Base-by-base conservation (phyloP, 2,888 invertebrate species). In the Aleiodes alternator region DNA sequence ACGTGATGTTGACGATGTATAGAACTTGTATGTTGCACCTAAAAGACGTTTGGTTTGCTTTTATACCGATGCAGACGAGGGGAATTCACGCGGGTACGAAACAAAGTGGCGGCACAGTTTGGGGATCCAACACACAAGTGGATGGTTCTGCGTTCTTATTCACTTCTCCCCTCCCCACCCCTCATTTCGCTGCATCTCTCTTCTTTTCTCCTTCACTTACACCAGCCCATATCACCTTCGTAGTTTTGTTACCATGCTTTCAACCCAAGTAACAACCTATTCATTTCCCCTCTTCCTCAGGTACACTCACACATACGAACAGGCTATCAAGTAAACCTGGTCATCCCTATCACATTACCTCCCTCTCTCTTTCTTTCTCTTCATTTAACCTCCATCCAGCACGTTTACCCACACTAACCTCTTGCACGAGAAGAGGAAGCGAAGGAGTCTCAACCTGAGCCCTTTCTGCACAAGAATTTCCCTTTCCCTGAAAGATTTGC, bases 11-110 rank as follows among this genome's bases (percentile, higher is more conserved):
- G 82, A 66, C 84, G 85, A 83, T 85, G 85, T 83, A 81, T 84
- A 84, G 84, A 84, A 68, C 86, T 86, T 86, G 87, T 88, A 84
- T 88, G 88, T 87, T 87, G 87, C 88, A 86, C 86, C 87, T 87
- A 88, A 88, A 89, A 88, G 87, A 88, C 85, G 85, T 87, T 79
- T 87, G 86, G 88, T 88, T 89, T 88, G 88, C 89, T 89, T 89
- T 88, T 89, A 89, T 89, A 89, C 87, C 87, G 83, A 85, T 82
- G 84, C 85, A 76, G 78, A 75, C 73, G 78, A 77, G 79, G 80
- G 78, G 76, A 78, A 11, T 77, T 77, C 78, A 81, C 76, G 79
- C 79, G 80, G 80, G 80, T 79, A 78, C 76, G 73, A 43, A 43
- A 43, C 43, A 8, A 43, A 77, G 78, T 72, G 75, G 74, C 59